Evolutionary conservation across 2,888 invertebrate genomes (phyloP).

Genomic region (Cistogaster globosa): DNA sequence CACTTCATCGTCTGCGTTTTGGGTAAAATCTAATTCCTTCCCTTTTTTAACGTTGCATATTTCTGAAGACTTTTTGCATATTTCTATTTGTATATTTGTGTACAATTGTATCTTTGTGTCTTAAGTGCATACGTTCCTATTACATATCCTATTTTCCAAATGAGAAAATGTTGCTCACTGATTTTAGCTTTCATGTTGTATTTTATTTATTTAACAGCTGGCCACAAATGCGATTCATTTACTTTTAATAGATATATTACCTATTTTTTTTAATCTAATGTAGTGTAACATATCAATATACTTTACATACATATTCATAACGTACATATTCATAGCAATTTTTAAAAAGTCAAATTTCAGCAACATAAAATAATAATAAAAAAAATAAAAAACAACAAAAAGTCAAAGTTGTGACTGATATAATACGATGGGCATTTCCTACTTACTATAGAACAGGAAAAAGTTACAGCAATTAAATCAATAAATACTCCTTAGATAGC

Average conservation of each 20-base stretch:
- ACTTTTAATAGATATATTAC: slow-evolving; percentile 7
- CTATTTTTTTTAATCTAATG: slow-evolving; percentile 20
- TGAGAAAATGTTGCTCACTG: not conserved
- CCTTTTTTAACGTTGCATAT: not conserved
- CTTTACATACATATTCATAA: no score
- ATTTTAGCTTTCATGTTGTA: slow-evolving; percentile 19
- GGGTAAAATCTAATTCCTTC: slow-evolving; percentile 25
- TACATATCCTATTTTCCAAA: not conserved
- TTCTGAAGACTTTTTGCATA: not conserved
- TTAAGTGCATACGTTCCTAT: not conserved
- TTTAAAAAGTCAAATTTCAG: no score
- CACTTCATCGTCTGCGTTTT: slow-evolving; percentile 57
- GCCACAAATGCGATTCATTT: not conserved
- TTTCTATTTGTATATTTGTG: slow-evolving; percentile 4
- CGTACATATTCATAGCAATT: no score
- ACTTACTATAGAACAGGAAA: no score
- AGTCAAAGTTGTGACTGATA: no score
- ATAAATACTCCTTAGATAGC: no score
- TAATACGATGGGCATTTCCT: no score
- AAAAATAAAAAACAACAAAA: no score
- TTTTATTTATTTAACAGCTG: slow-evolving; percentile 15
- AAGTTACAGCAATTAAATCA: no score
- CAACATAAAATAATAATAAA: no score
- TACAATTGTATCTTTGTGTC: not conserved
- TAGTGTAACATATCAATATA: no score